Base-by-base conservation (phyloP, 92 coral and sea anemone species). In the Zoanthus sansibaricus region DNA sequence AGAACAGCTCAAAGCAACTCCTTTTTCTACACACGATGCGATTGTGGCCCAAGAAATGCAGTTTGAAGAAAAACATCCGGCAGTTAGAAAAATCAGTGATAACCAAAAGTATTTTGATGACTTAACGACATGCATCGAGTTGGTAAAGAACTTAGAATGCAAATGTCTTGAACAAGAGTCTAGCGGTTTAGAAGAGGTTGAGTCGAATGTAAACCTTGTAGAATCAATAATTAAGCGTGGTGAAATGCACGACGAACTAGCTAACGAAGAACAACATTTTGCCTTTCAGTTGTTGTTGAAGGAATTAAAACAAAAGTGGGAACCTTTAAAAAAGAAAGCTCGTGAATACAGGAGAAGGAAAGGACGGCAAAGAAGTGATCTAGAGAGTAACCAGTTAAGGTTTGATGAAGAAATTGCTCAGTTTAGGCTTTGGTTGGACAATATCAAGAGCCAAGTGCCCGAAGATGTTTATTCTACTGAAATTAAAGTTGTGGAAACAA, bases 271-370 rank as follows among this genome's bases (percentile, higher is more conserved):
- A 70, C 89, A 90, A 17, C 89, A 78, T 20, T 85, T 82, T 30
- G 77, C 68, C 14, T 70, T 92, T 54, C 86, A 89, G 51, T 90
- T 90, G n/a, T 69, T 76, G 9, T 68, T 96, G 13, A 86, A 54
- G 72, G 88, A 75, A 74, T 83, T 86, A 56, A 92, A 91, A 66
- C 87, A 74, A 18, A 87, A 75, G 58, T 96, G 97, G 95, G 75
- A 51, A 5, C n/a, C 77, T 45, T 79, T 90, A 72, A 91, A 83
- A 71, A 47, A 79, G 76, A 88, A 83, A 82, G 87, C 93, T 32
- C 82, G 91, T 49, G 90, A 89, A 25, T 72, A 82, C 37, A 92
- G 89, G 72, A 77, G 91, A 52, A 78, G 88, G 25, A n/a, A 49
- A 13, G 90, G 82, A 20, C 84, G 93, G 66, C 91, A 75, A 55